Percentiles rank a stretch among this genome's conserved stretches.
These are phyloP conservation scores for Neoniphon sammara DNA, from an alignment of 2,797 vertebrate genomes.

Conservation along the genomic window DNA sequence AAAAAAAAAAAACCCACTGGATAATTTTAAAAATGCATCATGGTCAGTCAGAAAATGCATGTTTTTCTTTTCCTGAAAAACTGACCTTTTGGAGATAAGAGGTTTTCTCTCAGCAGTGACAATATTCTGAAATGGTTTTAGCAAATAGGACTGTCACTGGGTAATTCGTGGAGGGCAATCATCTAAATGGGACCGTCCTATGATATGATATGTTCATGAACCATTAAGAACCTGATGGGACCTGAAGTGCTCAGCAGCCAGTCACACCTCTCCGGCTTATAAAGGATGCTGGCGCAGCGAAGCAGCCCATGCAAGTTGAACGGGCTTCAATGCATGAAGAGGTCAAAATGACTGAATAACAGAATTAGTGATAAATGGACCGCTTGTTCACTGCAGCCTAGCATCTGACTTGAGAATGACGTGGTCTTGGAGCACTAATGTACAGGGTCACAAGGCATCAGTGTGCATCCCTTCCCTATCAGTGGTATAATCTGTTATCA, in stretches of 20 bases:
- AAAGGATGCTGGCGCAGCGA: constrained; percentile 44
- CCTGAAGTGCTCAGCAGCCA: constrained; percentile 24
- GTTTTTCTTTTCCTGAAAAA: background rate
- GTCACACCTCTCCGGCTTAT: constrained; percentile 38
- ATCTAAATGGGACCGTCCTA: background rate
- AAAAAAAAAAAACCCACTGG: too few species aligned
- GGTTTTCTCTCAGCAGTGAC: background rate
- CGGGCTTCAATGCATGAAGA: constrained; percentile 53
- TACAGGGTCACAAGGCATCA: constrained; percentile 72
- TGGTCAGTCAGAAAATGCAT: background rate
- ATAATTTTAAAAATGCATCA: background rate
- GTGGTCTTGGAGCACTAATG: constrained; percentile 64
- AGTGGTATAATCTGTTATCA: constrained; percentile 48
- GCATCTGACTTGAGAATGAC: constrained; percentile 80
- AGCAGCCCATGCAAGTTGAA: constrained; percentile 44
- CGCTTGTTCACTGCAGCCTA: constrained; percentile 68
- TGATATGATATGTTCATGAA: background rate
- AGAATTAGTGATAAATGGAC: constrained; percentile 72
- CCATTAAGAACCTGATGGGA: constrained; percentile 23
- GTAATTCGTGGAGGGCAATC: background rate
- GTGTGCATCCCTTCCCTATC: constrained; percentile 37
- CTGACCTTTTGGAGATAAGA: background rate
- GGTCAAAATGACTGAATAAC: constrained; percentile 72
- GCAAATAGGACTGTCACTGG: background rate
- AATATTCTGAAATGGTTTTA: constrained; percentile 10